Evolutionary conservation across 2,888 invertebrate species (phyloP).

Genomic region (Amiota mariae): DNA sequence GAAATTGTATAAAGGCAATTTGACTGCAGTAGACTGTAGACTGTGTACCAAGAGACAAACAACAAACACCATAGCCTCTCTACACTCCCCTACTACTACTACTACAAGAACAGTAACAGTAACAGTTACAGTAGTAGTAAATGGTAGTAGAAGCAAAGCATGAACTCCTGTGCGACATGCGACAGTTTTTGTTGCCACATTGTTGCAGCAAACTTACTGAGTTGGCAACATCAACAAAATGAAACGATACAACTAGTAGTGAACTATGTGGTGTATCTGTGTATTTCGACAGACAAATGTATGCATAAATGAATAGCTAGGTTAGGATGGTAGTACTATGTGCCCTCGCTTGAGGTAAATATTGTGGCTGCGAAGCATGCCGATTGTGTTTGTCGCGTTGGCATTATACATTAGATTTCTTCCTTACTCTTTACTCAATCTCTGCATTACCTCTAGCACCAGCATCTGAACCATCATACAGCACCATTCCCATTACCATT

Average conservation of each 20-base stretch:
- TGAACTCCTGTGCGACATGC: conserved; percentile 4
- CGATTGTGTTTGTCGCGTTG: conserved; percentile 14
- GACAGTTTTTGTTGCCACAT: conserved; percentile 3
- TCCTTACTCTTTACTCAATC: neutral
- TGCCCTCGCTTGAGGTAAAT: conserved; percentile 1
- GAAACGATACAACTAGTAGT: neutral
- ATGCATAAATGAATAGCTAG: neutral
- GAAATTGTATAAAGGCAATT: conserved; percentile 28
- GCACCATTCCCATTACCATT: neutral
- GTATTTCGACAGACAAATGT: neutral
- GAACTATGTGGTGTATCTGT: neutral
- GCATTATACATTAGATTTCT: neutral
- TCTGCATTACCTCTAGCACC: neutral
- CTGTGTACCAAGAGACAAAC: neutral
- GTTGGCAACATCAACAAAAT: conserved; percentile 6
- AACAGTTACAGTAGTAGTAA: neutral
- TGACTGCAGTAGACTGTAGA: conserved; percentile 16
- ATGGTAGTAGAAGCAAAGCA: neutral
- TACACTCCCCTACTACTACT: neutral
- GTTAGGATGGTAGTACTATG: neutral
- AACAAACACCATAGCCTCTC: neutral
- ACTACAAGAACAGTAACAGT: neutral
- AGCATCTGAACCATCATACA: neutral
- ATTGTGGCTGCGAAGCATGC: conserved; percentile 2
- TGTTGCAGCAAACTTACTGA: conserved; percentile 22